phyloP scores from a whole-genome alignment of 2,113 vertebrate species.

The Hypomesus transpacificus region DNA sequence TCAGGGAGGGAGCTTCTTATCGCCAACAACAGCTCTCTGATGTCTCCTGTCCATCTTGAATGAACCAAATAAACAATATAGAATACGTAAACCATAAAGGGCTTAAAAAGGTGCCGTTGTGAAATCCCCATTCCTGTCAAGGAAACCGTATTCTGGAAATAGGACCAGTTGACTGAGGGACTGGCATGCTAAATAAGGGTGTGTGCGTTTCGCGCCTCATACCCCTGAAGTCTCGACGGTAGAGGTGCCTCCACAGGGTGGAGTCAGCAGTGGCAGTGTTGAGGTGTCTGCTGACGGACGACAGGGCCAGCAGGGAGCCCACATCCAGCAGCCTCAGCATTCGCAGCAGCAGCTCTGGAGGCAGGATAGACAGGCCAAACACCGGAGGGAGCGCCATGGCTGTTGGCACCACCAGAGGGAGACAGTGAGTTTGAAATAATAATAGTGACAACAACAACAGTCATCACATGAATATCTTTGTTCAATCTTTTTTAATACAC shows the following conservation, averaged over 20 bases:
- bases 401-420: conserved; percentile 41
- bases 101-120: too few relatives aligned
- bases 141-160: too few relatives aligned
- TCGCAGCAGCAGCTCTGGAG: conserved; percentile 86
- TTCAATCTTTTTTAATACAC: too few relatives aligned
- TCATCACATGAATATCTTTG: background rate
- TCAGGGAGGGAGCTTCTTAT: too few relatives aligned
- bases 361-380: conserved; percentile 86
- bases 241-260: conserved; percentile 88
- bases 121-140: too few relatives aligned
- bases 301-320: conserved; percentile 75
- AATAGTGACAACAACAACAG: background rate
- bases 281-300: conserved; percentile 78
- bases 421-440: background rate
- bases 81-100: too few relatives aligned
- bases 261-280: conserved; percentile 73
- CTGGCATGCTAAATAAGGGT: too few relatives aligned
- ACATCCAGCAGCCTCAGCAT: conserved; percentile 86
- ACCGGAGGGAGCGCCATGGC: conserved; percentile 86
- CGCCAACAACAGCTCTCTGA: too few relatives aligned
- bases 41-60: too few relatives aligned
- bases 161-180: too few relatives aligned
- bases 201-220: conserved; percentile 5
- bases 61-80: too few relatives aligned
- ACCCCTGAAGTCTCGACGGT: conserved; percentile 85